Evolutionary conservation across 2,113 vertebrate species (phyloP), one percentile per base, ranked within the genome.

Genomic region (Uropsilus gracilis): DNA sequence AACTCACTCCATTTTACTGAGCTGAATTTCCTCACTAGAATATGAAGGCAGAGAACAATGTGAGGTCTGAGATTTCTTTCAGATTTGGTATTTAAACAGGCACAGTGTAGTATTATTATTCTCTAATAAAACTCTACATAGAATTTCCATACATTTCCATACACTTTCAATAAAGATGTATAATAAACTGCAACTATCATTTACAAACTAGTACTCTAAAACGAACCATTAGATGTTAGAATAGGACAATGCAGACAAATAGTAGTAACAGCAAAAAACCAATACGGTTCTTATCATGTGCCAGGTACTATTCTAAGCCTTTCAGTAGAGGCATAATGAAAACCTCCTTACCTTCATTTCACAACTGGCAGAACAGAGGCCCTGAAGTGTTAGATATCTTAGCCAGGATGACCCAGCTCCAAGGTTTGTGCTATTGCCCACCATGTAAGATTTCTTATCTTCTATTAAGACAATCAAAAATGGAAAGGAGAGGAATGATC

Each of bases 231-330:
- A 53, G 66, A 9, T 39, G 46, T 10, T 11, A 8, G 32, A 48
- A 34, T 12, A 81, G 71, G 39, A 20, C 39, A 39, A 30, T 44
- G 10, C 13, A 69, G 55, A 83, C 78, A 69, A 48, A 73, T 17
- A 37, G 16, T 7, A n/a, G 39, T 8, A 39, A 20, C 0, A 85
- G 16, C 39, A 59, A 86, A 86, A 6, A 42, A 26, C 7, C 14
- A 14, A 0, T 0, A 11, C 2, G 46, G 55, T 34, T 71, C 20
- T 44, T 17, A n/a, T 12, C 20, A 50, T 2, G 17, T 26, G 24
- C 30, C 81, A 42, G 24, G 24, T 16, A n/a, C 14, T 20, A 14
- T 28, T 34, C 53, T 34, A 18, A 32, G 11, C 24, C 55, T 63
- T 53, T 68, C 83, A 55, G n/a, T 13, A 12, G 9, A 17, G 46